phyloP scores from a whole-genome alignment of 2,797 vertebrate species.

The Enteromius thamalakanensis region DNA sequence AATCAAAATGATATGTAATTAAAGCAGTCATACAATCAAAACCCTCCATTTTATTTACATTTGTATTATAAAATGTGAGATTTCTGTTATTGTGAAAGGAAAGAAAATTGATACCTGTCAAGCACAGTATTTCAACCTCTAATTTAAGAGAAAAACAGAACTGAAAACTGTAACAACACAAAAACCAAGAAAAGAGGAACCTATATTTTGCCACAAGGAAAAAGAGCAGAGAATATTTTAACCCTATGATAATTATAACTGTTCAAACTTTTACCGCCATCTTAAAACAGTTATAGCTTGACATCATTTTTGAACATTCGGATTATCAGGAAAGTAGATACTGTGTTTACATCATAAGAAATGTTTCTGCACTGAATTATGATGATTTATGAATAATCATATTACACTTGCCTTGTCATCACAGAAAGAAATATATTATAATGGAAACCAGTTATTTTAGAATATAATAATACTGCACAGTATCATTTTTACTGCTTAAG shows the following conservation, averaged over 20 bases:
- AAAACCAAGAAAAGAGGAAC: neutral
- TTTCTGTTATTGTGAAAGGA: neutral
- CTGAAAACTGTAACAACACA: neutral
- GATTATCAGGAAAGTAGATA: too few species aligned
- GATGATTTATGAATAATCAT: neutral
- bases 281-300: neutral
- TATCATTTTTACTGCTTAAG: neutral
- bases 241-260: neutral
- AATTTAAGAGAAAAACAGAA: neutral
- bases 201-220: neutral
- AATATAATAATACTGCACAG: neutral
- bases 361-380: neutral
- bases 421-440: neutral
- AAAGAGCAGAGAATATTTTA: neutral
- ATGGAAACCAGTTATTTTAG: neutral
- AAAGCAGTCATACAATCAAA: conserved; percentile 17
- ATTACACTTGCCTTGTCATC: neutral
- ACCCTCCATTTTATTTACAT: conserved; percentile 24
- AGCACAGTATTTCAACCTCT: neutral
- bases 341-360: neutral
- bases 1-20: conserved; percentile 47
- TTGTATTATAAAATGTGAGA: neutral
- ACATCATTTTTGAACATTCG: neutral
- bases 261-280: neutral
- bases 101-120: conserved; percentile 23